phyloP scores from a whole-genome alignment of 2,888 invertebrate genomes.

The Cotesia congregata region DNA sequence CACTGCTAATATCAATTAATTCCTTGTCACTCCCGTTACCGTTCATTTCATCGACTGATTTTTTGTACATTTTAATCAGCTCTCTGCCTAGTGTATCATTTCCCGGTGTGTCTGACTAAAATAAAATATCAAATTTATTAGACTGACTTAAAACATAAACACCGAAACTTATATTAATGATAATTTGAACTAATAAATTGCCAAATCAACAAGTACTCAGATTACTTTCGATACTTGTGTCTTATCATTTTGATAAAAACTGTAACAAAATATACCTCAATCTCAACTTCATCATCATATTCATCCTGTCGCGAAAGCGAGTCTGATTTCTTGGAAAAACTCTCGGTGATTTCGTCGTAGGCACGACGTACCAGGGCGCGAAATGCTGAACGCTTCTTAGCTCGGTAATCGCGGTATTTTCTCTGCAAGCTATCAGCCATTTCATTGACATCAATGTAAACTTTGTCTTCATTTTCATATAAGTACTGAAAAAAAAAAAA shows the following conservation, averaged over 20 bases:
- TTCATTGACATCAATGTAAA: conserved; percentile 85
- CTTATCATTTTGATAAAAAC: not conserved
- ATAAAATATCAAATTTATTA: not conserved
- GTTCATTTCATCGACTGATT: conserved; percentile 57
- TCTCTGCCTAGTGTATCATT: conserved; percentile 68
- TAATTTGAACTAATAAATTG: conserved; percentile 7
- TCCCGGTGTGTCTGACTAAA: conserved; percentile 20
- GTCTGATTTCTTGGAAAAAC: conserved; percentile 57
- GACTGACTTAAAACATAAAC: conserved; percentile 6
- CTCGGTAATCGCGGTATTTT: conserved; percentile 83
- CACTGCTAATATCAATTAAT: conserved; percentile 85
- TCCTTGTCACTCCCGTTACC: conserved; percentile 77
- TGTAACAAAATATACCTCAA: conserved; percentile 63
- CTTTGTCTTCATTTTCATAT: conserved; percentile 84
- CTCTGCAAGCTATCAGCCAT: conserved; percentile 87
- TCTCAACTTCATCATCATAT: conserved; percentile 66
- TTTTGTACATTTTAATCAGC: conserved; percentile 72
- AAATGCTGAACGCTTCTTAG: conserved; percentile 86
- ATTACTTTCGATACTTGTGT: not conserved
- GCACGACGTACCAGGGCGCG: conserved; percentile 79
- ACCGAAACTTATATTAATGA: conserved; percentile 27
- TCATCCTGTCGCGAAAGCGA: conserved; percentile 70
- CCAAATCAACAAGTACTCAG: not conserved
- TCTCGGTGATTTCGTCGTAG: conserved; percentile 78
- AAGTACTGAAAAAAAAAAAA: conserved; percentile 75